Percentiles rank a stretch among this genome's conserved stretches.
Evolutionary conservation across 1,140 invertebrate species (phyloP).

Genomic region (Muscidifurax raptorellus): DNA sequence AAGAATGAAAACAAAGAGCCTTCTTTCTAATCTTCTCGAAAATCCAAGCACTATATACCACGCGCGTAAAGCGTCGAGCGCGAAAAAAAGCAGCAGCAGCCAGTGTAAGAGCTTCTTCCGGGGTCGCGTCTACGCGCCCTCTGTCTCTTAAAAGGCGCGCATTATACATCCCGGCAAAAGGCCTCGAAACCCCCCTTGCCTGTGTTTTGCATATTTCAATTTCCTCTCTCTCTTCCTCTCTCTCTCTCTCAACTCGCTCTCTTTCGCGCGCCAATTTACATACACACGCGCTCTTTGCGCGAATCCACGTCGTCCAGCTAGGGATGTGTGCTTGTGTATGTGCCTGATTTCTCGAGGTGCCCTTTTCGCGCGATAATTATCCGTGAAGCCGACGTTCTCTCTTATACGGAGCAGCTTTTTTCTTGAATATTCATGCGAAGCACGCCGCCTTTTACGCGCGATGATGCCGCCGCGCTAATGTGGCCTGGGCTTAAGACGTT

Average conservation of each 20-base stretch:
- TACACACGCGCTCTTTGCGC: conserved; percentile 31
- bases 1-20: not conserved
- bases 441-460: not conserved
- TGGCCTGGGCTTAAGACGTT: not conserved
- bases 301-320: conserved; percentile 23
- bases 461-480: not conserved
- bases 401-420: not conserved
- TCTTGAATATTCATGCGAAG: conserved; percentile 25
- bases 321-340: not conserved
- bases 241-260: not conserved
- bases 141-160: conserved; percentile 40
- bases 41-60: not conserved
- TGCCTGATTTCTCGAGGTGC: not conserved
- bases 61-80: not conserved
- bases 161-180: conserved; percentile 41
- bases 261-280: conserved; percentile 31
- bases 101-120: not conserved
- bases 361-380: conserved; percentile 42
- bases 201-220: conserved; percentile 49
- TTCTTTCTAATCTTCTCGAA: not conserved
- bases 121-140: not conserved
- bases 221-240: conserved; percentile 1
- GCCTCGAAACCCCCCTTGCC: not conserved
- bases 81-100: conserved; percentile 17
- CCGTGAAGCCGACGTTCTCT: not conserved